phyloP scores from a whole-genome alignment of 2,888 invertebrate species.

The Tetropium fuscum region DNA sequence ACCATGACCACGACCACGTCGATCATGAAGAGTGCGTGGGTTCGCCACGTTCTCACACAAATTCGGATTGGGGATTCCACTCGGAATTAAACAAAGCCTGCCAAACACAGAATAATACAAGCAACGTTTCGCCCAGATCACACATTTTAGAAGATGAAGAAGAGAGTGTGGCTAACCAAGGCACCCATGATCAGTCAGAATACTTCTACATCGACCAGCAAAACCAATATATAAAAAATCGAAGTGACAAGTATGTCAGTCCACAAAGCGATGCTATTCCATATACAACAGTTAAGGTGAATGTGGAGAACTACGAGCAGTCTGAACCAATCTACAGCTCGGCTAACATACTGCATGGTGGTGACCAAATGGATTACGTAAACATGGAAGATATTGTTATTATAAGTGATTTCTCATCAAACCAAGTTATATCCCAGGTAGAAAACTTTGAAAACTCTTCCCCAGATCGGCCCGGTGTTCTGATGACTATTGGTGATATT shows the following conservation, averaged over 20 bases:
- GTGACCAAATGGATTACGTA: constrained; percentile 63
- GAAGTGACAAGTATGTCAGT: constrained; percentile 17
- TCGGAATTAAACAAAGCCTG: constrained; percentile 63
- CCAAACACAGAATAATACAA: constrained; percentile 55
- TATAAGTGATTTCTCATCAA: constrained; percentile 59
- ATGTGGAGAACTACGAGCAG: constrained; percentile 44
- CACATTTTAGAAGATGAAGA: constrained; percentile 32
- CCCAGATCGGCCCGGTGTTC: constrained; percentile 55
- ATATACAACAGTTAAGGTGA: constrained; percentile 33
- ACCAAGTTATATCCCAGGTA: constrained; percentile 58
- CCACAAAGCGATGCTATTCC: constrained; percentile 29
- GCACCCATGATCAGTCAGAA: constrained; percentile 38
- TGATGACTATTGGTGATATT: constrained; percentile 61
- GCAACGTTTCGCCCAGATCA: constrained; percentile 34
- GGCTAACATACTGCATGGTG: constrained; percentile 54
- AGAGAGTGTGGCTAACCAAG: constrained; percentile 26
- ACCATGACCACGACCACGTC: constrained; percentile 35
- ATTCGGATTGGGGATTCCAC: constrained; percentile 43
- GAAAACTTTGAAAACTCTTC: constrained; percentile 58
- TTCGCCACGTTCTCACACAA: constrained; percentile 41
- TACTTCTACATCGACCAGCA: constrained; percentile 36
- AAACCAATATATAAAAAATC: constrained; percentile 24
- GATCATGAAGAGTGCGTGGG: constrained; percentile 41
- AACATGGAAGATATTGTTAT: constrained; percentile 68
- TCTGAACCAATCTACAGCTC: constrained; percentile 54